These are phyloP conservation scores for Cyrtonyx montezumae DNA, from an alignment of 2,113 vertebrate genomes.

Conservation along the genomic window DNA sequence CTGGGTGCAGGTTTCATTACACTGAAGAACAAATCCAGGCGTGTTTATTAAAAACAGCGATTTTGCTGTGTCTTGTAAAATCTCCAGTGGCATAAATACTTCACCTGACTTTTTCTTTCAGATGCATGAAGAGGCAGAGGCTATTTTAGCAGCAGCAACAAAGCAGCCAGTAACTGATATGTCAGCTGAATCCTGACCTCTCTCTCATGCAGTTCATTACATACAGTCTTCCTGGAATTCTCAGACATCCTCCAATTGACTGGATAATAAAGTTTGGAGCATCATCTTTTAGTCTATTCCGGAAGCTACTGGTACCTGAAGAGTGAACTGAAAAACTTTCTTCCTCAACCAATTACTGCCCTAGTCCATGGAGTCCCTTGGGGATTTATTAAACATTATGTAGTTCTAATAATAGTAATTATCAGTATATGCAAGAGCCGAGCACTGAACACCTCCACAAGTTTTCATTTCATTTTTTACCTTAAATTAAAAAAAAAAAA, in stretches of 20 bases:
- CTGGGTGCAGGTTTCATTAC: not conserved
- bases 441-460: conserved; percentile 74
- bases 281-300: conserved; percentile 47
- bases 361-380: conserved; percentile 49
- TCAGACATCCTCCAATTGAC: conserved; percentile 52
- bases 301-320: conserved; percentile 71
- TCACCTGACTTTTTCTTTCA: conserved; percentile 41
- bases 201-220: not conserved
- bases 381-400: conserved; percentile 50
- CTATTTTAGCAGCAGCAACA: conserved; percentile 85
- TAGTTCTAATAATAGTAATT: conserved; percentile 75
- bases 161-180: conserved; percentile 81
- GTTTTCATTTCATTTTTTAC: conserved; percentile 70
- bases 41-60: not conserved
- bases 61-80: not conserved
- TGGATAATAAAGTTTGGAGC: conserved; percentile 64
- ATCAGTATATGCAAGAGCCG: conserved; percentile 73
- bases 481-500: conserved; percentile 4
- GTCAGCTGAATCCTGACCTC: conserved; percentile 87
- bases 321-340: conserved; percentile 66
- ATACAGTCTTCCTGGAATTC: conserved; percentile 51
- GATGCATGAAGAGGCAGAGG: conserved; percentile 98
- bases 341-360: conserved; percentile 61
- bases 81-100: not conserved
- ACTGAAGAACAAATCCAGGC: not conserved